Base-by-base conservation (phyloP, 2,797 vertebrate species). In the Syncerus caffer region DNA sequence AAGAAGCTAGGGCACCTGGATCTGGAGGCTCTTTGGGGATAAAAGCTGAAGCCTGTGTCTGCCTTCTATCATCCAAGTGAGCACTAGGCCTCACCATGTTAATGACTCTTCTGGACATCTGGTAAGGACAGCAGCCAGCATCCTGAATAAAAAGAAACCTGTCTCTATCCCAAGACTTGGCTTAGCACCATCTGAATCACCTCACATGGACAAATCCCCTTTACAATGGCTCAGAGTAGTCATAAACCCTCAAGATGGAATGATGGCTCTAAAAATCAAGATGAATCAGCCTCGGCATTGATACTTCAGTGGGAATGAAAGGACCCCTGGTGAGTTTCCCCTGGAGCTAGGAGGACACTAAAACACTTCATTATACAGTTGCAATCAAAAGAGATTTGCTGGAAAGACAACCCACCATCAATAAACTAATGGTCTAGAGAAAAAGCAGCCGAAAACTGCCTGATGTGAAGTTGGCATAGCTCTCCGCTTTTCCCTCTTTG, bases 21-120 rank as follows among this genome's bases (percentile, higher is more conserved):
- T 55, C 19, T 8, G 12, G 7, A 76, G 55, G 2, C 5, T 12
- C 50, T 60, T 2, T 29, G 16, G 16, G 17, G 31, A 42, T 15
- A 34, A 53, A 88, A 53, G 53, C 12, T 34, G 47, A 71, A 45
- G 58, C 16, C 4, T 3, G 0, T 29, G 17, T 16, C 38, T 78
- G 6, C 27, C 34, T 55, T 42, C 57, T 23, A 7, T 13, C 2
- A 7, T 23, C 31, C 31, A 27, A 27, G 3, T 11, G 76, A 27
- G 31, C 51, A 19, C 1, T 0, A 3, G 0, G 9, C 6, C 57
- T 29, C 19, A 23, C 23, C 51, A 17, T 0, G 6, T 1, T 47
- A 47, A 11, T 1, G 29, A 5, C 23, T 60, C 31, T 58, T 17
- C 50, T 13, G 55, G n/a, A 34, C 11, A 58, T 9, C 31, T 50